Base-by-base conservation (phyloP, 2,113 vertebrate genomes). In the Entelurus aequoreus region DNA sequence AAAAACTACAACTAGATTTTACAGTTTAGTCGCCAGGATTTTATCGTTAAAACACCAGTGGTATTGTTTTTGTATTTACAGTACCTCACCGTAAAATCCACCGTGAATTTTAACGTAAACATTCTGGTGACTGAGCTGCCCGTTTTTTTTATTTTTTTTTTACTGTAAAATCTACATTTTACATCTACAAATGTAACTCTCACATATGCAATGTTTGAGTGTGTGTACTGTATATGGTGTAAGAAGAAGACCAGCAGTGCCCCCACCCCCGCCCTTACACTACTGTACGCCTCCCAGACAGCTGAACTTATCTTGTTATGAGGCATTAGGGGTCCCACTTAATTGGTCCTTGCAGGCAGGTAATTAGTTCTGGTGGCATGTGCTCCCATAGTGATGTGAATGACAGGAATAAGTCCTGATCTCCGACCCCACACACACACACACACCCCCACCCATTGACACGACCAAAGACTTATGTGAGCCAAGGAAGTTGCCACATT, bases 281-380 rank as follows among this genome's bases (percentile, higher is more conserved):
- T 47, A 44, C 63, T 62, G 44, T 65, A 28, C 35, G 4, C 47
- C 66, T 5, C 62, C 54, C 58, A 46, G 35, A 16, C 40, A 48
- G 57, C 55, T 55, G 54, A 66, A 66, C 60, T 74, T 54, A 46
- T 68, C 63, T 60, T 60, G 48, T 77, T 74, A 15, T 51, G 68
- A 62, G 60, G 62, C 54, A 77, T 79, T 63, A 62, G 13, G 3
- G 5, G 78, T 46, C 58, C 21, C 12, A 60, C 76, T 77, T 79
- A 81, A 85, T 84, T 80, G 71, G 68, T 72, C 60, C 70, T 79
- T 78, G 54, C 74, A 70, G 68, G 80, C 76, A 76, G 81, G 78
- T 86, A 78, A 86, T 86, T 84, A 86, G 75, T 75, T 84, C 75
- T 65, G 73, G 63, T 72, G 80, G 75, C 83, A 86, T 83, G 78